Evolutionary conservation across 2,113 vertebrate genomes (phyloP).

Genomic region (Phoenicopterus ruber): DNA sequence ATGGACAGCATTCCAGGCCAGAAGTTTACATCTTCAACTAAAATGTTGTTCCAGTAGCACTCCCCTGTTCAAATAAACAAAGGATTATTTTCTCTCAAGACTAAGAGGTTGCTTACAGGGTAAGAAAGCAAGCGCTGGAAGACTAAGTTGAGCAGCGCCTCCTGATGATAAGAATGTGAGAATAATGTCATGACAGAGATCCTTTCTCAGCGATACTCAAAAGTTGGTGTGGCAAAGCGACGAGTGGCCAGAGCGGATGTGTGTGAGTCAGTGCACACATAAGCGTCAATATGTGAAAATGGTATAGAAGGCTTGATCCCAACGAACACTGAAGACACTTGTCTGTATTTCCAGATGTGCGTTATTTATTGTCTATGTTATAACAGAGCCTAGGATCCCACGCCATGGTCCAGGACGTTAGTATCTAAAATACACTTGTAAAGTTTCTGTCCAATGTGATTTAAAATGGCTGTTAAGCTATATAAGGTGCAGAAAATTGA

Average conservation of each 20-base stretch:
- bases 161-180: neutral
- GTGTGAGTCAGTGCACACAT: neutral
- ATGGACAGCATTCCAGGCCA: neutral
- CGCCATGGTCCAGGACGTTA: neutral
- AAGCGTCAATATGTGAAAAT: neutral
- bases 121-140: neutral
- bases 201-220: neutral
- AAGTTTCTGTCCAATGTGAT: neutral
- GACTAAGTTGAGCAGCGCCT: neutral
- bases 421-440: neutral
- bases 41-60: neutral
- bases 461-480: constrained; percentile 40
- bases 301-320: neutral
- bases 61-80: neutral
- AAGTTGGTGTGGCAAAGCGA: neutral
- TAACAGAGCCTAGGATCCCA: neutral
- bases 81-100: neutral
- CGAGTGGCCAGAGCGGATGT: neutral
- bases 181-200: neutral
- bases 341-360: neutral
- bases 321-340: neutral
- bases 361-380: neutral
- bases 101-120: neutral
- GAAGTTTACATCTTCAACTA: neutral
- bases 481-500: constrained; percentile 44